Evolutionary conservation across 2,113 vertebrate genomes (phyloP).

Genomic region (Helogale parvula): DNA sequence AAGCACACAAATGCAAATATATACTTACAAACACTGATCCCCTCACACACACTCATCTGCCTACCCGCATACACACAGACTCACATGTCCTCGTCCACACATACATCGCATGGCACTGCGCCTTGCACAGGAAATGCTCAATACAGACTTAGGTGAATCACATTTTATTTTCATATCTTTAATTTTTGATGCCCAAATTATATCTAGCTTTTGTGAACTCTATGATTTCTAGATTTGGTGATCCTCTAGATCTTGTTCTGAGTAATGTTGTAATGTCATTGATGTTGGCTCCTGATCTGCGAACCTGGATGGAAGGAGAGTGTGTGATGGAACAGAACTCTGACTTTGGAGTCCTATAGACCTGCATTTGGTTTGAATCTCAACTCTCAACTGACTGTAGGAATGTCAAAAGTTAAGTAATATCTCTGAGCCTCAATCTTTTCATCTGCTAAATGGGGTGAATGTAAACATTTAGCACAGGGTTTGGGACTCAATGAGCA

Average conservation of each 20-base stretch:
- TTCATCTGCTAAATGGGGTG: not conserved
- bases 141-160: not conserved
- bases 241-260: not conserved
- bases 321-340: not conserved
- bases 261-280: not conserved
- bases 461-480: not conserved
- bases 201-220: not conserved
- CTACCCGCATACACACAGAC: not conserved
- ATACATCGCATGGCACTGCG: not conserved
- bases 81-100: not conserved
- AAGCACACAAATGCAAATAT: not conserved
- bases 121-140: not conserved
- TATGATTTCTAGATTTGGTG: not conserved
- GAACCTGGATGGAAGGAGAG: not conserved
- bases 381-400: not conserved
- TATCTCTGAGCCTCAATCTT: not conserved
- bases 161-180: not conserved
- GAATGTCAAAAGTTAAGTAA: not conserved
- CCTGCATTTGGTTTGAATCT: not conserved
- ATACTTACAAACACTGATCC: not conserved
- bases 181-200: not conserved
- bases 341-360: not conserved
- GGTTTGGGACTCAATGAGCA: not conserved
- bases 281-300: not conserved
- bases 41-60: not conserved